phyloP scores from a whole-genome alignment of 2,113 vertebrate species.

The Synodontis membranacea region DNA sequence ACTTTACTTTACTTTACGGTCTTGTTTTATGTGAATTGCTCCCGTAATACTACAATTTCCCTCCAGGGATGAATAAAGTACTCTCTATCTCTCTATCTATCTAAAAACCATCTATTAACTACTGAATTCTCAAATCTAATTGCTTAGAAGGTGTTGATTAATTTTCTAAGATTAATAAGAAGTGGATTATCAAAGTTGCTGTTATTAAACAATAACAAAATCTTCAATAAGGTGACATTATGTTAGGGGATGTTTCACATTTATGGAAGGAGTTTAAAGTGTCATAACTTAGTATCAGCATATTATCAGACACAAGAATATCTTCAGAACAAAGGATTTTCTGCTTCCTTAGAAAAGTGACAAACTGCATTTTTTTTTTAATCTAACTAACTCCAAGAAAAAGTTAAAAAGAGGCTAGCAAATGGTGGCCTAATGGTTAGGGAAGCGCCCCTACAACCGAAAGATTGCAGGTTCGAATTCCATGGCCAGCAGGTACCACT shows the following conservation, averaged over 20 bases:
- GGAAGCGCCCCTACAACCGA: too few relatives aligned
- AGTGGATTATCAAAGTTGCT: not conserved
- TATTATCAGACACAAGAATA: too few relatives aligned
- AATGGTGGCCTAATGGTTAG: too few relatives aligned
- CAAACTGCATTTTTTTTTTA: not conserved
- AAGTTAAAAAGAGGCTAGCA: not conserved
- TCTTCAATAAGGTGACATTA: not conserved
- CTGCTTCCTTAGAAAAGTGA: not conserved
- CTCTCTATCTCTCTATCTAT: too few relatives aligned
- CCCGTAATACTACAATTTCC: too few relatives aligned
- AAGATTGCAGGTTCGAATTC: too few relatives aligned
- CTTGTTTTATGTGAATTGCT: too few relatives aligned
- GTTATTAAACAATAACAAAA: not conserved
- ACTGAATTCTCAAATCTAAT: not conserved
- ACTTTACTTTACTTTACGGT: too few relatives aligned
- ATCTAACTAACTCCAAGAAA: not conserved
- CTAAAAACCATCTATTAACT: not conserved
- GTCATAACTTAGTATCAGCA: not conserved
- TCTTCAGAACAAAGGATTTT: not conserved
- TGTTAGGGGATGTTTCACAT: not conserved
- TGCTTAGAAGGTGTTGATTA: not conserved
- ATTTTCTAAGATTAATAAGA: not conserved
- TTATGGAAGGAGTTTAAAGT: not conserved
- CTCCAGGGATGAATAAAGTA: too few relatives aligned
- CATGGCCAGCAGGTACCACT: too few relatives aligned